Evolutionary conservation across 2,113 vertebrate genomes (phyloP).

Genomic region (Stigmatopora argus): DNA sequence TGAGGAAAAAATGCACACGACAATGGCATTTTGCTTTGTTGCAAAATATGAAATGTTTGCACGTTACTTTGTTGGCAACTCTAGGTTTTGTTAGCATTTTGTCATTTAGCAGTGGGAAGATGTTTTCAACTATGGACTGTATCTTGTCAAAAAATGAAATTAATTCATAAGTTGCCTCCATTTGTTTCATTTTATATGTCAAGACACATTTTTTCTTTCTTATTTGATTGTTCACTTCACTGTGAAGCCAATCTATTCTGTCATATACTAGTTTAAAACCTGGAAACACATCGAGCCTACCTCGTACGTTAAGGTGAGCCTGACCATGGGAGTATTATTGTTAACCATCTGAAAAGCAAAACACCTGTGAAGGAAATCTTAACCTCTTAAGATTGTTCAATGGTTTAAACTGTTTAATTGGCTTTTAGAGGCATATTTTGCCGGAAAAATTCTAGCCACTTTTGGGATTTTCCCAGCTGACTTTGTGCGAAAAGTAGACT

Average conservation of each 20-base stretch:
- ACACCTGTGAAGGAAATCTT: neutral
- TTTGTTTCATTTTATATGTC: neutral
- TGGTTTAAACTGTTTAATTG: neutral
- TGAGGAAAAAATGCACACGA: neutral
- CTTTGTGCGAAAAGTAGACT: neutral
- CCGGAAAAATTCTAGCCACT: too few species aligned
- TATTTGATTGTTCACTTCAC: neutral
- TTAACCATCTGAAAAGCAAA: neutral
- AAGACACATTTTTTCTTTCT: neutral
- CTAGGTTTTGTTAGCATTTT: neutral
- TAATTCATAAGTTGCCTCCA: neutral
- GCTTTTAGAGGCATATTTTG: neutral
- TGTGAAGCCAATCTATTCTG: neutral
- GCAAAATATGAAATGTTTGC: neutral
- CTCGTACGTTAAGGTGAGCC: slow-evolving; percentile 18
- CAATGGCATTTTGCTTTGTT: neutral
- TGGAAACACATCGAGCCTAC: slow-evolving; percentile 13
- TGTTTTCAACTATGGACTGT: neutral
- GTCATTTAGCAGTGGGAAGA: neutral
- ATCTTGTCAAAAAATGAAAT: neutral
- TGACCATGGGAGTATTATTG: neutral
- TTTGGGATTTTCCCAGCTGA: neutral
- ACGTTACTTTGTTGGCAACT: neutral
- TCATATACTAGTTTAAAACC: too few species aligned
- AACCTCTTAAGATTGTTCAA: neutral